These are phyloP conservation scores for Baronia brevicornis DNA, from an alignment of 2,888 invertebrate genomes.

Conservation along the genomic window DNA sequence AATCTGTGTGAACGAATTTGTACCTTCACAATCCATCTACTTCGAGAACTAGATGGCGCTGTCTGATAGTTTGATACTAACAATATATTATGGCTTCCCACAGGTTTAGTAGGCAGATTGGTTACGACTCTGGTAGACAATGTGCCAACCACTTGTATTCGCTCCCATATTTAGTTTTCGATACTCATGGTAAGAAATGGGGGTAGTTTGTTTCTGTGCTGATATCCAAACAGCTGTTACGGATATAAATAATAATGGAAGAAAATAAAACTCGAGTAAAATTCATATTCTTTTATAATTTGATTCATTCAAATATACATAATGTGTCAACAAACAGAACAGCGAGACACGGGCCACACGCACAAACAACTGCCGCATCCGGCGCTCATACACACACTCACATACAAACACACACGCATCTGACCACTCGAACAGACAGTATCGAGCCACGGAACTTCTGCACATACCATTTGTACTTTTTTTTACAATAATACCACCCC, in stretches of 20 bases:
- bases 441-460: constrained; percentile 65
- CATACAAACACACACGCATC: constrained; percentile 23
- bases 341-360: constrained; percentile 60
- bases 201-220: too few relatives aligned
- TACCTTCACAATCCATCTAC: too few relatives aligned
- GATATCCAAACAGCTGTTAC: too few relatives aligned
- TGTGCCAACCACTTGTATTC: too few relatives aligned
- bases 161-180: too few relatives aligned
- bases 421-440: constrained; percentile 35
- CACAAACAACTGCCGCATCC: constrained; percentile 17
- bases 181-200: too few relatives aligned
- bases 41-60: too few relatives aligned
- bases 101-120: too few relatives aligned
- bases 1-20: too few relatives aligned
- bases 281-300: constrained; percentile 75
- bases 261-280: constrained; percentile 46
- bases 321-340: constrained; percentile 74
- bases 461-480: constrained; percentile 71
- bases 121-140: too few relatives aligned
- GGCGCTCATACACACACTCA: constrained; percentile 21
- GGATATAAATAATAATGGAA: constrained; percentile 5
- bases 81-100: too few relatives aligned
- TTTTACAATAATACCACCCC: constrained; percentile 20
- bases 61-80: too few relatives aligned
- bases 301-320: constrained; percentile 75